phyloP scores from a whole-genome alignment of 1,140 invertebrate genomes.

The Ericerus pela region DNA sequence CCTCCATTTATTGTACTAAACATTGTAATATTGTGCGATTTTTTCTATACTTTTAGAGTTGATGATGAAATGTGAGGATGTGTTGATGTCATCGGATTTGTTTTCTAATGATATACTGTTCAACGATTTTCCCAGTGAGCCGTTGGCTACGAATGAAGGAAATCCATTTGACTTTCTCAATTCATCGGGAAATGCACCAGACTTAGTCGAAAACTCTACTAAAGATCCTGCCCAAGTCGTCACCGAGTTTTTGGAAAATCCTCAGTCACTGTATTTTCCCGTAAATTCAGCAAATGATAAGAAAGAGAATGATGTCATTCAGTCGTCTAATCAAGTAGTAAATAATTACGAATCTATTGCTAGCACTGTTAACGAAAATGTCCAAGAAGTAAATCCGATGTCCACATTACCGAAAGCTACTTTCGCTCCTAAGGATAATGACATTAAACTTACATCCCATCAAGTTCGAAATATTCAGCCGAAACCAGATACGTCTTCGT shows the following conservation, averaged over 20 bases:
- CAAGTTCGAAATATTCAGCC: background rate
- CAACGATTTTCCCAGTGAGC: background rate
- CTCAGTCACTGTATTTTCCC: background rate
- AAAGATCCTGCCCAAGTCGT: background rate
- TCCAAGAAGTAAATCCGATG: background rate
- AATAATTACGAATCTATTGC: background rate
- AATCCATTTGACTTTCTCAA: slow-evolving; percentile 2
- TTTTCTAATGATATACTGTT: background rate
- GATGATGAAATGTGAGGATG: slow-evolving; percentile 7
- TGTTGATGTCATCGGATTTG: background rate
- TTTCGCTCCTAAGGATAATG: background rate
- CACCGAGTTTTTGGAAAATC: background rate
- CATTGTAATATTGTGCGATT: background rate
- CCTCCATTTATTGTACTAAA: background rate
- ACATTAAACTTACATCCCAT: background rate
- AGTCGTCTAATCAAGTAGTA: background rate
- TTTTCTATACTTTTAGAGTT: background rate
- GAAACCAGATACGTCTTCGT: background rate
- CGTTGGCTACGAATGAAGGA: background rate
- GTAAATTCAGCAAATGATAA: background rate
- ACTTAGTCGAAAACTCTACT: background rate
- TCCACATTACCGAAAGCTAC: background rate
- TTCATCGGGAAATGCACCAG: background rate
- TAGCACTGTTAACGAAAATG: background rate
- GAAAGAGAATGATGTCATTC: background rate